Evolutionary conservation across 2,797 vertebrate species (phyloP).

Genomic region (Aeoliscus strigatus): DNA sequence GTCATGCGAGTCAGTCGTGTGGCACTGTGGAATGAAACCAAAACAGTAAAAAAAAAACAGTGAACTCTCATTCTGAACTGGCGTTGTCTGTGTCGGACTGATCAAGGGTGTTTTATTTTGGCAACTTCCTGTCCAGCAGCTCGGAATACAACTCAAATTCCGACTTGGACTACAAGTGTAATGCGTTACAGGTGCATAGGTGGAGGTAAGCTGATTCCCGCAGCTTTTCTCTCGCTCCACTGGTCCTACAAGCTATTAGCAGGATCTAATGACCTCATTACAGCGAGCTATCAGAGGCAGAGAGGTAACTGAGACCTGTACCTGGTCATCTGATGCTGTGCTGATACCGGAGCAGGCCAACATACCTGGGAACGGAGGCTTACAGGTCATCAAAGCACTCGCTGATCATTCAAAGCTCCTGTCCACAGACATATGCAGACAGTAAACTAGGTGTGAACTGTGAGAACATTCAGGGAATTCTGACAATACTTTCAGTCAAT

Average conservation of each 20-base stretch:
- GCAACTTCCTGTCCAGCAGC: no score
- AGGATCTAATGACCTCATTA: constrained; percentile 93
- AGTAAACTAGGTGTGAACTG: not conserved
- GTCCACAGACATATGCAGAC: not conserved
- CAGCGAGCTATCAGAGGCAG: constrained; percentile 66
- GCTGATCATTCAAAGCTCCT: not conserved
- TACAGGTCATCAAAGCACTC: constrained; percentile 1
- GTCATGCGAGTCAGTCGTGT: no score
- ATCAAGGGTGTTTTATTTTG: no score
- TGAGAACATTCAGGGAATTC: not conserved
- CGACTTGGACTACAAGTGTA: no score
- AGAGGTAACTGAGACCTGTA: constrained; percentile 52
- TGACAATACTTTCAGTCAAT: constrained; percentile 2
- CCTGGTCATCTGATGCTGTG: constrained; percentile 50
- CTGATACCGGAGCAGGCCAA: constrained; percentile 50
- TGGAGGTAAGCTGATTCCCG: constrained; percentile 67
- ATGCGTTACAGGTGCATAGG: no score
- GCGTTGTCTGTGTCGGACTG: no score
- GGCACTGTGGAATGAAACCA: no score
- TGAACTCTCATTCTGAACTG: no score
- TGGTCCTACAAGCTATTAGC: constrained; percentile 87
- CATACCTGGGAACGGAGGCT: constrained; percentile 40
- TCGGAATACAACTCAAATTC: no score
- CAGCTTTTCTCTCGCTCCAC: constrained; percentile 71
- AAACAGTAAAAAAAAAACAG: no score